phyloP scores from a whole-genome alignment of 2,888 invertebrate genomes.

The Metallyticus violacea region DNA sequence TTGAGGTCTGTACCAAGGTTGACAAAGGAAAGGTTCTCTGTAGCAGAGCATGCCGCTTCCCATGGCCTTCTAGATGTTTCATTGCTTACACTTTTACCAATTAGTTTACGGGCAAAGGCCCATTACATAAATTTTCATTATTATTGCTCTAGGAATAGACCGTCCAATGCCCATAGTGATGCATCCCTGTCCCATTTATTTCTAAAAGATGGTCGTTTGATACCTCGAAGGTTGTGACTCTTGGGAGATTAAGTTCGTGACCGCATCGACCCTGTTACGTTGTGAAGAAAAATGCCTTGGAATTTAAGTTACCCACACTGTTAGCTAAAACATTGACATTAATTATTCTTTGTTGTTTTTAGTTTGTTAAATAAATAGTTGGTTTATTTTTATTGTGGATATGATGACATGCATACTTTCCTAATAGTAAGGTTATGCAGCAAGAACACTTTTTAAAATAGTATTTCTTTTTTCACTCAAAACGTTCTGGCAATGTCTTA shows the following conservation, averaged over 20 bases:
- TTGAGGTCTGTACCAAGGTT: background rate
- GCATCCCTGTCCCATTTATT: background rate
- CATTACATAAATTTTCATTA: background rate
- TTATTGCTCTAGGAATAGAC: background rate
- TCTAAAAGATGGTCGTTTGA: background rate
- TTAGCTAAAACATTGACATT: too few relatives aligned
- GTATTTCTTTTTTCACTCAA: too few relatives aligned
- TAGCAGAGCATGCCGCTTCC: background rate
- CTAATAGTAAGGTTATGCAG: too few relatives aligned
- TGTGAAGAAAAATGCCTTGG: background rate
- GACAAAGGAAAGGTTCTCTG: background rate
- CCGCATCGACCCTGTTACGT: background rate
- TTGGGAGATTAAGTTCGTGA: background rate
- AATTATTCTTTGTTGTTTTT: too few relatives aligned
- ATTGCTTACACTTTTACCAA: background rate
- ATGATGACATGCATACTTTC: too few relatives aligned
- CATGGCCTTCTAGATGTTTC: background rate
- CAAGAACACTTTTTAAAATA: too few relatives aligned
- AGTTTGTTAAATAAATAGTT: too few relatives aligned
- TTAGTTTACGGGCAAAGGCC: background rate
- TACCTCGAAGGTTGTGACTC: background rate
- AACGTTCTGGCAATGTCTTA: too few relatives aligned
- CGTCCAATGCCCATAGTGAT: background rate
- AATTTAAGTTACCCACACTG: background rate
- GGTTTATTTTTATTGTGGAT: too few relatives aligned